Base-by-base conservation (phyloP, 2,113 vertebrate species). In the Menidia beryllina region DNA sequence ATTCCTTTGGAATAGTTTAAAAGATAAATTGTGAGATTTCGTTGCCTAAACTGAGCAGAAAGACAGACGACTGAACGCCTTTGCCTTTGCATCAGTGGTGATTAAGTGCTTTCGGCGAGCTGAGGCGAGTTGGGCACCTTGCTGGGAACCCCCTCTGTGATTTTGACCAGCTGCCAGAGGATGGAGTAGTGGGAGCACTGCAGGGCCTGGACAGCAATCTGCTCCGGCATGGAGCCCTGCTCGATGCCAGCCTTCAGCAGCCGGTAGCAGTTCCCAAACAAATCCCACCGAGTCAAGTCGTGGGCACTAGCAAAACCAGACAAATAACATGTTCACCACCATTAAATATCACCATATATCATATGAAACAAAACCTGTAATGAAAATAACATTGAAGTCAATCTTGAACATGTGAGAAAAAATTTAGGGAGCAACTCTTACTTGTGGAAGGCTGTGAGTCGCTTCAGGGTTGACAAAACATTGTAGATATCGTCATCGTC, bases 171-270 rank as follows among this genome's bases (percentile, higher is more conserved):
- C 92, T 99, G 98, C 98, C 97, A 99, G 36, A 99, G 96, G 91
- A 99, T 96, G 55, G 98, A 98, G 92, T 99, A 99, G 92, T 99
- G 98, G 69, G 97, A 98, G 89, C 98, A 99, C 89, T 99, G 97
- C 82, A 99, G 95, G 25, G 98, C 98, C 93, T 99, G 98, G 68
- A 98, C 96, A 39, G 97, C 97, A 25, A 99, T 98, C 97, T 99
- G 98, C 91, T 99, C 98, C 30, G 97, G 96, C 98, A 99, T 99
- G 64, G 97, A 97, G 92, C 97, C 98, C 52, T 98, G 98, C 87
- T 99, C 98, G 87, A 99, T 98, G 84, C 97, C 98, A 81, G 96
- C 96, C 89, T 97, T 96, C 77, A 99, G 91, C 78, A 99, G 93
- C 88, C 97, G 95, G 91, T 99, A 99, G 93, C 98, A 99, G 91